Evolutionary conservation across 2,888 invertebrate species (phyloP).

Genomic region (Drosophila meridiana): DNA sequence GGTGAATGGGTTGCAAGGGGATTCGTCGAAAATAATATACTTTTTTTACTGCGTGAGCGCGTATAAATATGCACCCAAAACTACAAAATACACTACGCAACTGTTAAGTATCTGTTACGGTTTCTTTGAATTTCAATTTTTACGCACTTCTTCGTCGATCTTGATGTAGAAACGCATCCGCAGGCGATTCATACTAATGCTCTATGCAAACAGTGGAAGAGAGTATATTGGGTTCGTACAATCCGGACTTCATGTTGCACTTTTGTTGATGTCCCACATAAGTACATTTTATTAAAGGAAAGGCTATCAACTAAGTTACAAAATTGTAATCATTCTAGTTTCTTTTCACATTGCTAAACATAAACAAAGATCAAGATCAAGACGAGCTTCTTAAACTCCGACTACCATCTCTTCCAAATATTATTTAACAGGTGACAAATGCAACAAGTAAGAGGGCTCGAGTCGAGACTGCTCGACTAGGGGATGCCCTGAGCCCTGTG

Average conservation of each 20-base stretch:
- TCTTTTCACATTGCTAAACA: too few relatives aligned
- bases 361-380: too few relatives aligned
- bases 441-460: too few relatives aligned
- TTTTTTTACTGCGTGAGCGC: neutral
- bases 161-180: slow-evolving; percentile 79
- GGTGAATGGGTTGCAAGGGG: neutral
- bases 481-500: too few relatives aligned
- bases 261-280: too few relatives aligned
- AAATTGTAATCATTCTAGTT: neutral
- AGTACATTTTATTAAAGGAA: too few relatives aligned
- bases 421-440: neutral
- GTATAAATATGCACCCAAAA: slow-evolving; percentile 25
- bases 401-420: too few relatives aligned
- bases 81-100: slow-evolving; percentile 38
- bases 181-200: slow-evolving; percentile 42
- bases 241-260: neutral
- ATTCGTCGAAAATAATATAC: neutral
- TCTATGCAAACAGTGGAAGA: neutral
- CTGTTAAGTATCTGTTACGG: slow-evolving; percentile 65
- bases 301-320: too few relatives aligned
- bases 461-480: too few relatives aligned
- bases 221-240: slow-evolving; percentile 2
- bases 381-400: too few relatives aligned
- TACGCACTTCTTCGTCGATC: slow-evolving; percentile 74
- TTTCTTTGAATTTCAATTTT: slow-evolving; percentile 63